Base-by-base conservation (phyloP, 2,797 vertebrate species). In the Melanogrammus aeglefinus region DNA sequence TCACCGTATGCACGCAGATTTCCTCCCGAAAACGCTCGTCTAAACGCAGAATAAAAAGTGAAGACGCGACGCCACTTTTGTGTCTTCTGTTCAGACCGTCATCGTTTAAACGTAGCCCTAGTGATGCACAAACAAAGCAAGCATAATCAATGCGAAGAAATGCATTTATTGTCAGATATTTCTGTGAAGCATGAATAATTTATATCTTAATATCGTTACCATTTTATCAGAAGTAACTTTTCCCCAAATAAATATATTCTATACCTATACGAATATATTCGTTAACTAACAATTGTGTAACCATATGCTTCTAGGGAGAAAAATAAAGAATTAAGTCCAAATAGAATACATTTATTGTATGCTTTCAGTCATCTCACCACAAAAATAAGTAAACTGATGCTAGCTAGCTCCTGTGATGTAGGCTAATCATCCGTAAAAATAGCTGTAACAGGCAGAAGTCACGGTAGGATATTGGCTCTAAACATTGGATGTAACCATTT, bases 361-460 rank as follows among this genome's bases (percentile, higher is more conserved):
- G 16, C 31, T 31, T 29, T 31, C n/a, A 24, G 63, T 69, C 63
- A 27, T 69, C 27, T 33, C 14, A 72, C 27, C 12, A 29, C 69
- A 71, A 33, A 31, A 29, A 31, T 71, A 71, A 16, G 21, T 63
- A 24, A 63, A 57, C 51, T 18, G 21, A n/a, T 57, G 7, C n/a
- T 31, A 31, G 31, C 31, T n/a, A 57, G 18, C 16, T 70, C 27
- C 10, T 71, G 69, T 72, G 70, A 16, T 31, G 69, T 71, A 14
- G 1, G 5, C 16, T 72, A 0, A 29, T 13, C 31, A 33, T 63
- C 57, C 21, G 4, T 35, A 33, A 71, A 12, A 31, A 72, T 0
- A 16, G 70, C 70, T 72, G 70, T 72, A 72, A 72, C 70, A 31
- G 70, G 70, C 29, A 16, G 33, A n/a, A 69, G 63, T 72, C 3